phyloP scores from a whole-genome alignment of 2,888 invertebrate genomes.

The Campoplex nolae region DNA sequence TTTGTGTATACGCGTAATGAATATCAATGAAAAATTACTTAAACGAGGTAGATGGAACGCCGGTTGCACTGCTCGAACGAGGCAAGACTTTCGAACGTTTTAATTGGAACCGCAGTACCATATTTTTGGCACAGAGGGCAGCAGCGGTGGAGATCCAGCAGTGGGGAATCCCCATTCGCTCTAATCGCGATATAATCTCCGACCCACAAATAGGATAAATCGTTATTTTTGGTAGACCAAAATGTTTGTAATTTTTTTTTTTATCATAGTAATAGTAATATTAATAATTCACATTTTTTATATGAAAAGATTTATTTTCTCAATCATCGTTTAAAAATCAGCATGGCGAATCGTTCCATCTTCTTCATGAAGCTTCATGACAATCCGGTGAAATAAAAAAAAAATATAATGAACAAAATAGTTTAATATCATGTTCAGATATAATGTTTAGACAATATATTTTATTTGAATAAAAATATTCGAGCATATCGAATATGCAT shows the following conservation, averaged over 20 bases:
- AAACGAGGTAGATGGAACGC: slow-evolving; percentile 41
- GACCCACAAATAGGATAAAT: slow-evolving; percentile 19
- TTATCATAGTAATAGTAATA: neutral
- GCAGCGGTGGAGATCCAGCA: neutral
- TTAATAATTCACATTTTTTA: neutral
- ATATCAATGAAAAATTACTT: slow-evolving; percentile 62
- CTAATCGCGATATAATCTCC: slow-evolving; percentile 52
- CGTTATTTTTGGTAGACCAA: neutral
- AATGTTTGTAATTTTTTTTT: neutral
- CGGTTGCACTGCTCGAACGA: neutral
- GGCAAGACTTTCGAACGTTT: slow-evolving; percentile 57
- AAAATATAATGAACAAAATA: no score
- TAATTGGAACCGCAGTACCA: slow-evolving; percentile 56
- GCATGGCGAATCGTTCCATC: neutral
- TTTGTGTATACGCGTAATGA: slow-evolving; percentile 26
- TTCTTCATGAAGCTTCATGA: neutral
- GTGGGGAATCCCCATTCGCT: slow-evolving; percentile 48
- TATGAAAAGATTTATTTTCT: neutral
- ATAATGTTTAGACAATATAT: no score
- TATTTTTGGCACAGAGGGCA: slow-evolving; percentile 28
- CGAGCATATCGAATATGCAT: no score
- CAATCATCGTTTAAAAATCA: neutral
- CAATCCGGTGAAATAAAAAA: neutral
- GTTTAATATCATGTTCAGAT: no score
- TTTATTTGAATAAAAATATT: no score